Evolutionary conservation across 64 coral and sea anemone genomes (phyloP).

Genomic region (Exaiptasia diaphana): DNA sequence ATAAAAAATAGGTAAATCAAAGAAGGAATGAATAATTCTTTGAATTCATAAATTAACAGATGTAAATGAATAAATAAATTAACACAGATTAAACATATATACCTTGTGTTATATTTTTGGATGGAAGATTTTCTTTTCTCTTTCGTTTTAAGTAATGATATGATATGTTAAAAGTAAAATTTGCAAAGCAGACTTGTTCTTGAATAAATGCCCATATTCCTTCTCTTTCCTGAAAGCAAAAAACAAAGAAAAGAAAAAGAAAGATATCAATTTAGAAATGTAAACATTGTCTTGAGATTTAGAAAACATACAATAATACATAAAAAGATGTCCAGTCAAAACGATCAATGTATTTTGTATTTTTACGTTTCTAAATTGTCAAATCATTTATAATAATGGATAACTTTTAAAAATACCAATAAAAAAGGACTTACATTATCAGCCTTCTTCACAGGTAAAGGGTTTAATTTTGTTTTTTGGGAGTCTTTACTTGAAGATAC

Average conservation of each 20-base stretch:
- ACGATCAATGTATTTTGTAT: too few species aligned
- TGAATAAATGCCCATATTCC: conserved; percentile 54
- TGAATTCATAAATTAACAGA: background rate
- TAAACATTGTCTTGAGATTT: too few species aligned
- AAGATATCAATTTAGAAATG: background rate
- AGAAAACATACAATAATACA: background rate
- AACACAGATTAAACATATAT: background rate
- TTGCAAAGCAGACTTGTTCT: conserved; percentile 77
- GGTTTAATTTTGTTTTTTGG: conserved; percentile 73
- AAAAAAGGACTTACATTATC: conserved; percentile 40
- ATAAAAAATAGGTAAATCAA: background rate
- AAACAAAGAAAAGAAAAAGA: background rate
- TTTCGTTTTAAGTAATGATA: conserved; percentile 71
- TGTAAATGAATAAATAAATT: background rate
- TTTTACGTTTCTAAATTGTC: too few species aligned
- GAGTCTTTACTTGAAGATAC: conserved; percentile 30
- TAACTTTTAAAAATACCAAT: background rate
- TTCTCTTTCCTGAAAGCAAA: conserved; percentile 54
- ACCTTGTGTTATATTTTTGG: conserved; percentile 7
- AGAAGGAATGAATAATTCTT: background rate
- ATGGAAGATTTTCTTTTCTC: conserved; percentile 9
- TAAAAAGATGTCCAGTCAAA: too few species aligned
- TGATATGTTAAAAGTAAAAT: conserved; percentile 75
- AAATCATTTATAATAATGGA: background rate
- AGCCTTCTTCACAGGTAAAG: conserved; percentile 75